Conservation (phyloP, 2,113 vertebrate species). For the Pampusana beccarii region DNA sequence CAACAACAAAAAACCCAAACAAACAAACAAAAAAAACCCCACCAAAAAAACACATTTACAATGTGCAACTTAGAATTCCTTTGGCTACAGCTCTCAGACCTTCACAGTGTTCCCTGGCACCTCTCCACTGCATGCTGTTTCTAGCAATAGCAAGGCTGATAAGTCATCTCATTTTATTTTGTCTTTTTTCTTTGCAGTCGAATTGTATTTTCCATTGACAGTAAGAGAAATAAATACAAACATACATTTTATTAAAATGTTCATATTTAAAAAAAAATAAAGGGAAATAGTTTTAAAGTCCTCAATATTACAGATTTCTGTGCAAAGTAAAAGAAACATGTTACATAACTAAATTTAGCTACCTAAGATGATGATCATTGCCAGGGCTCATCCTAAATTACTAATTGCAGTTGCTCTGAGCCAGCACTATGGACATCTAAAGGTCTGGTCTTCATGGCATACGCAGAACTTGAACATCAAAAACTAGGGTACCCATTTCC, state of each 20-base stretch:
- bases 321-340: background rate
- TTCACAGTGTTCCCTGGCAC: background rate
- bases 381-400: background rate
- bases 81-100: background rate
- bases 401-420: background rate
- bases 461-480: background rate
- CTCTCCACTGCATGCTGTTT: background rate
- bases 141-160: background rate
- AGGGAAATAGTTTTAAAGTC: background rate
- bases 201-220: background rate
- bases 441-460: background rate
- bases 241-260: background rate
- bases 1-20: too few relatives aligned
- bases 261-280: background rate
- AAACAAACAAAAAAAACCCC: too few relatives aligned
- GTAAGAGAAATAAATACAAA: background rate
- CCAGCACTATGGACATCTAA: background rate
- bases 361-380: background rate
- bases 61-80: background rate
- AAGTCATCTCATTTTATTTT: background rate
- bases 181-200: background rate
- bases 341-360: background rate
- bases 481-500: background rate
- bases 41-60: background rate
- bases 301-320: background rate